Evolutionary conservation across 2,797 vertebrate genomes (phyloP), one percentile per base, ranked within the genome.

Genomic region (Gadopsis bispinosus): DNA sequence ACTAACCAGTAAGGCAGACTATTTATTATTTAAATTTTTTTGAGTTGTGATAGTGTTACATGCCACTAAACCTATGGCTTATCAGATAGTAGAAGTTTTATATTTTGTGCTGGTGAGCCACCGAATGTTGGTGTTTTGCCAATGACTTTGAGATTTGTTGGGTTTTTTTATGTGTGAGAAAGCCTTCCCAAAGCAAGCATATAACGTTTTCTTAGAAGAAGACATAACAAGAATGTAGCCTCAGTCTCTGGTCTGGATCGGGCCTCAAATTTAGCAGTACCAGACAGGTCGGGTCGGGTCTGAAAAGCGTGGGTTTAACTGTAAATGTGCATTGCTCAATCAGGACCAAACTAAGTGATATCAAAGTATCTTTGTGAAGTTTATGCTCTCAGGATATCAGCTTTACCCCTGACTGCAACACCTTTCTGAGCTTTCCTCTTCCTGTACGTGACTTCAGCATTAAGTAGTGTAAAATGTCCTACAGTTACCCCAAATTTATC

Each of bases 401-500:
- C 37, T 61, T 50, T 56, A 66, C n/a, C n/a, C 3, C 39, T 62
- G 43, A 22, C 17, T 56, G 7, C 13, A 50, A 66, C 50, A 74
- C 16, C 45, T 41, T 68, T 45, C 51, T 50, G 69, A 65, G 50
- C 65, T 10, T 19, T 63, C 26, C 51, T 14, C 29, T 22, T 35
- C 33, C 63, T 65, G 12, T 64, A 43, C 48, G 17, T 80, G 35
- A 41, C 73, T 64, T 70, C 47, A 60, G 37, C 3, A 41, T 73
- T 58, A 69, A 45, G 47, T 20, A 33, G 29, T 67, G 10, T 66
- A 47, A 75, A 72, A 81, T 39, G 68, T 72, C 53, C 35, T 48
- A 50, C 55, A 69, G 66, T 59, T 61, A 16, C 26, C 12, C 54
- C 41, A n/a, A 74, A 77, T 68, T 51, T 64, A 79, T 70, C 33